Evolutionary conservation across 2,888 invertebrate species (phyloP), one percentile per base, ranked within the genome.

Genomic region (Ligdia adustata): DNA sequence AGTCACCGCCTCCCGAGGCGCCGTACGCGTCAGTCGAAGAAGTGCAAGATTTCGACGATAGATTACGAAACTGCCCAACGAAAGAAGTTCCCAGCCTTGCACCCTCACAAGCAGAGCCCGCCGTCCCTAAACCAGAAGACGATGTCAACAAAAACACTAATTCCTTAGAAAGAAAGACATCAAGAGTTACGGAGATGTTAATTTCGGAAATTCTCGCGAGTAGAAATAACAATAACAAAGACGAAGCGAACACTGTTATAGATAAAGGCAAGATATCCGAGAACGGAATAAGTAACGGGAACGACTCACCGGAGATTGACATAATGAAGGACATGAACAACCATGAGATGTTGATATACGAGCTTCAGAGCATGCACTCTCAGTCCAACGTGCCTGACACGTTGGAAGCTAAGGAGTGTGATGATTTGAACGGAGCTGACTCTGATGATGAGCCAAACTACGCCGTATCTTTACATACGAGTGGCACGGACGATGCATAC

Each of bases 271-370:
- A 90, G 61, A 71, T 70, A 69, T 70, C 73, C 24, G 69, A 70
- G 64, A 73, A 72, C 41, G 45, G 69, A n/a, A n/a, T n/a, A 46
- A 62, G 56, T 51, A 85, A 84, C 50, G 79, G 79, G 22, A 75
- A 75, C 57, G 75, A 72, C 20, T 72, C 77, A 24, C 68, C 79
- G 18, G 85, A 83, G 52, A 69, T 71, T 29, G 80, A 79, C 20
- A 65, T 73, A 58, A 81, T 78, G 79, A 89, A 86, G 67, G 91
- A 91, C 64, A 89, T 90, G 85, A 90, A 86, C 64, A 93, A 93
- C 72, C 94, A 94, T 69, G 94, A 94, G 79, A 91, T 94, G 80
- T 87, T 94, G 64, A 94, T 94, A 64, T 92, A 93, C 52, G 94
- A 94, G 72, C 71, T 94, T 75, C 92, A 94, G 62, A 92, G 91